A percentile compares a stretch with the other conserved stretches of the same genome.
Conservation (phyloP, 1,140 invertebrate species). For the Melipona quadrifasciata region DNA sequence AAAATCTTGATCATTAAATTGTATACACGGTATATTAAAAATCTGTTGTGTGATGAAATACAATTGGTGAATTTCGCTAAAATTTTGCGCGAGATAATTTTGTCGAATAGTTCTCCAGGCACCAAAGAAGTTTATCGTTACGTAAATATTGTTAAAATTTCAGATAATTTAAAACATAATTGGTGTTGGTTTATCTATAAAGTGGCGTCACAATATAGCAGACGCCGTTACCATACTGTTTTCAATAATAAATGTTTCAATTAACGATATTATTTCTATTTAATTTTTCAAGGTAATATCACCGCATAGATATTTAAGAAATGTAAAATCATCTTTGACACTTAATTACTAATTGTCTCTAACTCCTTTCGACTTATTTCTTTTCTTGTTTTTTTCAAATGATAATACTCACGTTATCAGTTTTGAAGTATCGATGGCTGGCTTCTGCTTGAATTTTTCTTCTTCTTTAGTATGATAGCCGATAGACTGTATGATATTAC, state of each 20-base stretch:
- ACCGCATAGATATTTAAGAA: neutral
- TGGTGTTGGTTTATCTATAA: conserved; percentile 17
- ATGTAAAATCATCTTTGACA: neutral
- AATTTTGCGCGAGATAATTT: conserved; percentile 21
- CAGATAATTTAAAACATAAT: conserved; percentile 39
- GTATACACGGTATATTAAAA: neutral
- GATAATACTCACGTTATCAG: conserved; percentile 35
- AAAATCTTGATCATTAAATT: neutral
- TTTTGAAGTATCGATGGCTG: neutral
- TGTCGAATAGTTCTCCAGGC: neutral
- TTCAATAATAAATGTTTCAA: conserved; percentile 4
- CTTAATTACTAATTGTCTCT: neutral
- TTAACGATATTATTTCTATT: neutral
- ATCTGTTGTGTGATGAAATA: conserved; percentile 29
- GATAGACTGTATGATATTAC: neutral
- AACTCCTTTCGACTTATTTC: too few relatives aligned
- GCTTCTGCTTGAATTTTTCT: neutral
- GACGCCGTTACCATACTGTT: neutral
- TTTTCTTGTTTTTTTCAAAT: neutral
- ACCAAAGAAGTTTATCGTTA: conserved; percentile 27
- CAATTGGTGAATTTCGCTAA: conserved; percentile 21
- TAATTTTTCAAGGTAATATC: neutral
- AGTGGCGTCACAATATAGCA: neutral
- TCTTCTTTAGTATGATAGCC: neutral
- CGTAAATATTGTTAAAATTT: conserved; percentile 41